phyloP scores from a whole-genome alignment of 2,113 vertebrate genomes.

The Silurus glanis region DNA sequence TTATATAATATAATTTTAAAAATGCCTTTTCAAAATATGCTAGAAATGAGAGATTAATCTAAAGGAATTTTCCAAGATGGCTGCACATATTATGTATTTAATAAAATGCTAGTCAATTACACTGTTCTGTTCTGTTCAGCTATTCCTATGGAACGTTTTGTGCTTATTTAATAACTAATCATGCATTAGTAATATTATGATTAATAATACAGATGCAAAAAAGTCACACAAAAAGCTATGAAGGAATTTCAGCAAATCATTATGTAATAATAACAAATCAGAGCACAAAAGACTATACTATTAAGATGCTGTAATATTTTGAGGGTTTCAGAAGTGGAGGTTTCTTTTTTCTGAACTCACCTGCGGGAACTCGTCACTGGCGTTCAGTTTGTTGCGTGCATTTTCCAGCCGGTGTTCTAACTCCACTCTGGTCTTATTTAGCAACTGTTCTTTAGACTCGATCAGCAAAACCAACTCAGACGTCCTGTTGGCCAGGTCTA shows the following conservation, averaged over 20 bases:
- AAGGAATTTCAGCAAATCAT: neutral
- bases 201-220: neutral
- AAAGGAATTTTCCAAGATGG: neutral
- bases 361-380: slow-evolving; percentile 55
- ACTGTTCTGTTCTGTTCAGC: no score
- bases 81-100: no score
- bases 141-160: neutral
- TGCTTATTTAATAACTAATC: no score
- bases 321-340: no score
- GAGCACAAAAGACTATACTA: neutral
- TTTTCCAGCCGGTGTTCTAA: slow-evolving; percentile 48
- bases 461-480: slow-evolving; percentile 60
- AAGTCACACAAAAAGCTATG: no score
- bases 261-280: neutral
- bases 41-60: neutral
- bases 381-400: slow-evolving; percentile 58
- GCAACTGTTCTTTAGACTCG: slow-evolving; percentile 58
- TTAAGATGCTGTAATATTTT: no score
- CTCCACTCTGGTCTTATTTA: slow-evolving; percentile 57
- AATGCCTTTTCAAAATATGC: neutral
- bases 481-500: slow-evolving; percentile 55
- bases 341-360: slow-evolving; percentile 49
- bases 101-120: neutral
- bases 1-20: neutral
- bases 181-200: no score